phyloP scores from a whole-genome alignment of 2,888 invertebrate genomes.

The Antitype chi region DNA sequence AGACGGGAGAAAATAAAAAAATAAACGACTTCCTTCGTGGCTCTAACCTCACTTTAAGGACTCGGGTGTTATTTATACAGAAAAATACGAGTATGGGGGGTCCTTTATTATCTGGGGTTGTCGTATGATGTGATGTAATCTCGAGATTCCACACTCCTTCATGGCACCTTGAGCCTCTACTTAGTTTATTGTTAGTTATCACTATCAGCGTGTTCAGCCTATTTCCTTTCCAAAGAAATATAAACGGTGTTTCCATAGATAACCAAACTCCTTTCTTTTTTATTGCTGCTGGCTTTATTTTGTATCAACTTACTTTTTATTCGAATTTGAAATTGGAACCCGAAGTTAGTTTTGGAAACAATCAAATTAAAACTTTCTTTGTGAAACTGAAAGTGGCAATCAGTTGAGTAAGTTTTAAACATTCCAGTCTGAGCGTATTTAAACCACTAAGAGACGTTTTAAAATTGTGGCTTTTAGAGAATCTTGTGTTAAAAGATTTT shows the following conservation, averaged over 20 bases:
- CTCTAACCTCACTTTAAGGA: constrained; percentile 48
- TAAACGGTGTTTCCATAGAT: constrained; percentile 10
- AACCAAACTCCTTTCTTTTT: constrained; percentile 46
- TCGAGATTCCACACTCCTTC: constrained; percentile 41
- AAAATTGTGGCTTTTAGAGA: constrained; percentile 1
- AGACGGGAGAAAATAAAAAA: constrained; percentile 38
- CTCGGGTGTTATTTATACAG: constrained; percentile 48
- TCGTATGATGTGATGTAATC: constrained; percentile 56
- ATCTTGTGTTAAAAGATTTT: background rate
- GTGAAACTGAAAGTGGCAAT: constrained; percentile 45
- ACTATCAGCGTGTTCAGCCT: background rate
- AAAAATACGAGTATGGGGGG: constrained; percentile 50
- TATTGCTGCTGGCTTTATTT: constrained; percentile 29
- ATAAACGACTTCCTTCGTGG: constrained; percentile 39
- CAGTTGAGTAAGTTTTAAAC: constrained; percentile 36
- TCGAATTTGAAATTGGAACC: constrained; percentile 48
- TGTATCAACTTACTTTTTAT: constrained; percentile 28
- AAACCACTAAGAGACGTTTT: constrained; percentile 19
- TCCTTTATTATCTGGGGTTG: constrained; percentile 51
- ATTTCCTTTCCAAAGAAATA: background rate
- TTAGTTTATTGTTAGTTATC: constrained; percentile 38
- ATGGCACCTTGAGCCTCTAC: constrained; percentile 33
- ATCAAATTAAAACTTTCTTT: constrained; percentile 62
- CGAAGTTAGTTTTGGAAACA: constrained; percentile 48
- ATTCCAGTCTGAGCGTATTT: constrained; percentile 22